Percentiles rank a stretch among this genome's conserved stretches.
phyloP scores from a whole-genome alignment of 2,113 vertebrate genomes.

The Eudyptes chrysolophus region DNA sequence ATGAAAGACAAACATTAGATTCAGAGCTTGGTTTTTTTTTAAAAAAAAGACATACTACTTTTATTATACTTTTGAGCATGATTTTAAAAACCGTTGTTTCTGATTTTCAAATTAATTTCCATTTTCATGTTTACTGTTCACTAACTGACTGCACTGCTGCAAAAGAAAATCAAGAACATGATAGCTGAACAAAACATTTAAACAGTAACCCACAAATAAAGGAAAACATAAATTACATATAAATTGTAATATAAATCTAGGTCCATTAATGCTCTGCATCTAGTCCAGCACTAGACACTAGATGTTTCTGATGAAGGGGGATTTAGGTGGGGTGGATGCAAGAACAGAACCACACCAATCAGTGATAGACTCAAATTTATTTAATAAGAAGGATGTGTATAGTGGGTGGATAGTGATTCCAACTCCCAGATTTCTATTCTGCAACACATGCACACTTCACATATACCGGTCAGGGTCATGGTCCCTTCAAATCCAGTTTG shows the following conservation, averaged over 20 bases:
- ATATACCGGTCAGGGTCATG: not conserved
- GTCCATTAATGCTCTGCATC: not conserved
- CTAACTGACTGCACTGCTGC: not conserved
- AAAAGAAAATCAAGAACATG: not conserved
- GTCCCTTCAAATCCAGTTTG: not conserved
- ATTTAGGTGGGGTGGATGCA: not conserved
- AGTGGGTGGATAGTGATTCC: not conserved
- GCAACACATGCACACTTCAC: not conserved
- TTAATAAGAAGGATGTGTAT: not conserved
- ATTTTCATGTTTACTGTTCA: not conserved
- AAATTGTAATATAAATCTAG: not conserved
- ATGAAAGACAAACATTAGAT: not conserved
- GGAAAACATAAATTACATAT: not conserved
- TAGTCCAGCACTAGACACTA: not conserved
- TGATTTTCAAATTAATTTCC: not conserved
- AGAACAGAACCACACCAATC: not conserved
- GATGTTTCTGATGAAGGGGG: fast-evolving
- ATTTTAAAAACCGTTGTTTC: not conserved
- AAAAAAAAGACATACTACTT: not conserved
- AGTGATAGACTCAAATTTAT: not conserved
- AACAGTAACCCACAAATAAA: not conserved
- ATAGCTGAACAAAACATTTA: not conserved
- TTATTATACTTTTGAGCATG: not conserved
- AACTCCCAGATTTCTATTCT: not conserved
- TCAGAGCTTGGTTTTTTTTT: not conserved